These are phyloP conservation scores for Xiphias gladius DNA, from an alignment of 2,113 vertebrate species.

Conservation along the genomic window DNA sequence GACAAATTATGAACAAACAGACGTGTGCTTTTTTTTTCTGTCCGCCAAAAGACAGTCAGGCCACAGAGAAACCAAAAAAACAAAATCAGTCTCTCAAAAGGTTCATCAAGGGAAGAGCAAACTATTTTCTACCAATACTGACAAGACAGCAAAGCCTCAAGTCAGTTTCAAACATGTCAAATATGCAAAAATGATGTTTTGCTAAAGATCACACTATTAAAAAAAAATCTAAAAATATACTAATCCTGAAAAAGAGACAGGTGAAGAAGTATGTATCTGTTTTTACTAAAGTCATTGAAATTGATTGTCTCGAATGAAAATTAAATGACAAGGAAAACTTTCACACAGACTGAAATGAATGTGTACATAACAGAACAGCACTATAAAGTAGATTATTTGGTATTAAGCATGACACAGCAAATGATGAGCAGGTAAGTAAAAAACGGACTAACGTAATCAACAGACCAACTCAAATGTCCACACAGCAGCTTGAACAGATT, in stretches of 20 bases:
- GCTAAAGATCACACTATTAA: not conserved
- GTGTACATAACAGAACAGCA: not conserved
- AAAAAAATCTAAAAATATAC: conserved; percentile 27
- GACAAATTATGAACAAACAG: conserved; percentile 27
- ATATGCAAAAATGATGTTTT: conserved; percentile 24
- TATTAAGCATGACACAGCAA: not conserved
- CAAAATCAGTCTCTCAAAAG: not conserved
- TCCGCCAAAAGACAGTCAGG: conserved; percentile 24
- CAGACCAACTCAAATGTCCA: not conserved
- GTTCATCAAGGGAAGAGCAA: conserved; percentile 21
- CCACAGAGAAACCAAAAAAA: not conserved
- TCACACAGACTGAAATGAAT: not conserved
- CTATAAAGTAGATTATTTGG: not conserved
- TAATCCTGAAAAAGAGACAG: conserved; percentile 5
- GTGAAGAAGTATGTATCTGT: not conserved
- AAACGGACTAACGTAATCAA: not conserved
- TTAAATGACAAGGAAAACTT: not conserved
- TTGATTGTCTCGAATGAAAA: not conserved
- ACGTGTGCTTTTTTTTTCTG: conserved; percentile 36
- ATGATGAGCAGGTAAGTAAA: not conserved
- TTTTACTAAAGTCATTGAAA: not conserved
- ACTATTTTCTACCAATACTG: conserved; percentile 3
- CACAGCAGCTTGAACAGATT: not conserved
- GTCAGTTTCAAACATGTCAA: conserved; percentile 8
- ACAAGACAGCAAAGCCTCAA: conserved; percentile 11